Conservation (phyloP, 1,140 invertebrate genomes). For the Atta cephalotes region DNA sequence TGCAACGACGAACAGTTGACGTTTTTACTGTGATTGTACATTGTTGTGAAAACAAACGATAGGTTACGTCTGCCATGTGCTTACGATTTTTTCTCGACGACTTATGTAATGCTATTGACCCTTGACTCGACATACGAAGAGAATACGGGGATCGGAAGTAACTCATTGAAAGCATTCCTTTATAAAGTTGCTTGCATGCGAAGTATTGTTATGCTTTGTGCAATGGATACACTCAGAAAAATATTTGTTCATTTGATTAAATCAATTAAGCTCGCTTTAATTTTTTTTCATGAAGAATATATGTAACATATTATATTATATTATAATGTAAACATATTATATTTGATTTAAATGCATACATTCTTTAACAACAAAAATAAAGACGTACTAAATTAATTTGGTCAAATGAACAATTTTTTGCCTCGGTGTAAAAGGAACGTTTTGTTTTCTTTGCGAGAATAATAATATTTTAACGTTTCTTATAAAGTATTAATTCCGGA, state of each 20-base stretch:
- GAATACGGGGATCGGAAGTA: slow-evolving; percentile 17
- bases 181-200: slow-evolving; percentile 6
- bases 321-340: no score
- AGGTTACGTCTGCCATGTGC: background rate
- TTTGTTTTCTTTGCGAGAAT: background rate
- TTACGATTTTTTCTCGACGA: slow-evolving; percentile 17
- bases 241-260: no score
- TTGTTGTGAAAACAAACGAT: slow-evolving; percentile 17
- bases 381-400: no score
- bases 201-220: background rate
- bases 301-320: no score
- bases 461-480: background rate
- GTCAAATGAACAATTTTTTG: no score
- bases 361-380: no score
- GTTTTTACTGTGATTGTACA: slow-evolving; percentile 26
- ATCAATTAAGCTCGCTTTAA: no score
- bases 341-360: no score
- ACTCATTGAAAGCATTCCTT: slow-evolving; percentile 9
- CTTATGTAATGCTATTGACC: slow-evolving; percentile 7
- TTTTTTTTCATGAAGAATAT: no score
- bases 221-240: background rate
- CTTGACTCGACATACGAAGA: background rate
- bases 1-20: slow-evolving; percentile 13
- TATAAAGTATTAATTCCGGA: background rate
- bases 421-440: background rate